Conservation (phyloP, 1,140 invertebrate genomes). For the Papilio xuthus region DNA sequence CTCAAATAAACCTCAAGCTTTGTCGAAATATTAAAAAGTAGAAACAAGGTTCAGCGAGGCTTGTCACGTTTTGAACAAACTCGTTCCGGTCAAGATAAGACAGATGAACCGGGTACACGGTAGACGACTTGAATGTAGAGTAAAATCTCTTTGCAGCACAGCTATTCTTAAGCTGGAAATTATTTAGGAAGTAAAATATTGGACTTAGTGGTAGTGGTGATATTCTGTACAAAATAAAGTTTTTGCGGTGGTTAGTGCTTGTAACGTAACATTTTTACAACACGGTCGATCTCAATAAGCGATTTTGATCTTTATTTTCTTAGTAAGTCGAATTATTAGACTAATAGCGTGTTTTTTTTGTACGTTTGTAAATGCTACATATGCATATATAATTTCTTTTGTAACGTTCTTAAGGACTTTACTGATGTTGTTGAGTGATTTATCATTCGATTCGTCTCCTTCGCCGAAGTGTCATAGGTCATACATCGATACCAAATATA, state of each 20-base stretch:
- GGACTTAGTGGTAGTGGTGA: not conserved
- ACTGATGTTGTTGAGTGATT: too few relatives aligned
- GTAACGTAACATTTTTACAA: not conserved
- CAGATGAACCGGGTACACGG: slow-evolving; percentile 30
- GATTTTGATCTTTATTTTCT: too few relatives aligned
- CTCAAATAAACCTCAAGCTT: not conserved
- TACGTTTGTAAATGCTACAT: too few relatives aligned
- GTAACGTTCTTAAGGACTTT: too few relatives aligned
- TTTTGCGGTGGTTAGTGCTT: not conserved
- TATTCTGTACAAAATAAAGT: not conserved
- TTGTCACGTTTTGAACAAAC: slow-evolving; percentile 37
- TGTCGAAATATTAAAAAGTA: slow-evolving; percentile 30
- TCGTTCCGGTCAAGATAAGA: slow-evolving; percentile 34
- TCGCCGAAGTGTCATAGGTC: too few relatives aligned
- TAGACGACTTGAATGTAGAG: slow-evolving; percentile 11
- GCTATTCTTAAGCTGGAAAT: not conserved
- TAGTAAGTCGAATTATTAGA: too few relatives aligned
- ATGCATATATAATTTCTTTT: too few relatives aligned
- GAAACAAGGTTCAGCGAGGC: slow-evolving; percentile 17
- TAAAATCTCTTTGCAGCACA: not conserved
- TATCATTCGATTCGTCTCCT: too few relatives aligned
- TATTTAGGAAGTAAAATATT: not conserved
- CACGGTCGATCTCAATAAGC: not conserved
- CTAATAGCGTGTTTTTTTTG: too few relatives aligned
- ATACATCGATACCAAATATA: too few relatives aligned